These are phyloP conservation scores for Thalassoma bifasciatum DNA, from an alignment of 2,113 vertebrate genomes.

Conservation along the genomic window DNA sequence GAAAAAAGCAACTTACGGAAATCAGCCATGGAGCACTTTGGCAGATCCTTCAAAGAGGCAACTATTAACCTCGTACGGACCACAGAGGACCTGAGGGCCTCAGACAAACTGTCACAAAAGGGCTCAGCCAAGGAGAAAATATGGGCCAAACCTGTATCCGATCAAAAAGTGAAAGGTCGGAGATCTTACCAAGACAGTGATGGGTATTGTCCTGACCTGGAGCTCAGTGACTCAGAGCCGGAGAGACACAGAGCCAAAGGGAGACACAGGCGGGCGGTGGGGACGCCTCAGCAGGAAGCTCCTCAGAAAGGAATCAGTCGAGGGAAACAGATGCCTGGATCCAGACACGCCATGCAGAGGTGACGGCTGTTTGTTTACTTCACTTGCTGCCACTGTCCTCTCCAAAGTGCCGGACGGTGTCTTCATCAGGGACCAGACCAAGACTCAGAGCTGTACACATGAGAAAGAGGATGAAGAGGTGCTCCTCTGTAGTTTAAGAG, in stretches of 20 bases:
- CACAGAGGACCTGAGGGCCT: constrained; percentile 88
- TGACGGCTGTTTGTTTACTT: constrained; percentile 83
- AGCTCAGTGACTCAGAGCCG: constrained; percentile 95
- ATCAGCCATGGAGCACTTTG: constrained; percentile 90
- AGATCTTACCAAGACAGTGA: constrained; percentile 91
- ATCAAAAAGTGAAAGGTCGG: constrained; percentile 76
- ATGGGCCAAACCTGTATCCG: constrained; percentile 86
- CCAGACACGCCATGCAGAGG: constrained; percentile 90
- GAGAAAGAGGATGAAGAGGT: neutral
- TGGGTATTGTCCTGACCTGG: constrained; percentile 96
- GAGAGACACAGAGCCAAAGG: constrained; percentile 85
- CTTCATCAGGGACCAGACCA: constrained; percentile 31
- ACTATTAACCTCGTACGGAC: constrained; percentile 91
- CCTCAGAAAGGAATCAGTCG: constrained; percentile 74
- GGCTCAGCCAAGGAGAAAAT: constrained; percentile 85
- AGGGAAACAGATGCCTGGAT: constrained; percentile 85
- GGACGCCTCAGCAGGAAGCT: constrained; percentile 74
- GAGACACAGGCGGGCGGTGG: constrained; percentile 81
- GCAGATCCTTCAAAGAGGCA: constrained; percentile 93
- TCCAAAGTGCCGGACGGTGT: constrained; percentile 45
- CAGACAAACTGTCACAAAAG: constrained; percentile 86
- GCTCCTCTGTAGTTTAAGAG: neutral
- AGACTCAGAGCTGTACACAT: constrained; percentile 3
- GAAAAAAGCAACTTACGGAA: constrained; percentile 87
- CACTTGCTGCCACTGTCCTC: constrained; percentile 6